Evolutionary conservation across 2,888 invertebrate genomes (phyloP).

Genomic region (Ophion slaviceki): DNA sequence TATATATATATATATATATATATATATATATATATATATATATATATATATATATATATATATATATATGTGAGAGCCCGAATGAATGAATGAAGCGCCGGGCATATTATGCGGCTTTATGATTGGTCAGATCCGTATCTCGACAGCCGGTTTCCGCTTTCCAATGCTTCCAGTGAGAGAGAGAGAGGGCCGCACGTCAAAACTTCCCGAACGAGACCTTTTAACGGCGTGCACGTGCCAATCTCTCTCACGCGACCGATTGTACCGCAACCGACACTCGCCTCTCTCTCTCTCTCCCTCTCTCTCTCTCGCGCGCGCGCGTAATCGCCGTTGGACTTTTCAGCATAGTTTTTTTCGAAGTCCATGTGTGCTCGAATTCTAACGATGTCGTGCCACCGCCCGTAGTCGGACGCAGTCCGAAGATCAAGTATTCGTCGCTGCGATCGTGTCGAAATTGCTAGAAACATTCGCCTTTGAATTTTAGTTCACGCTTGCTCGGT

Average conservation of each 20-base stretch:
- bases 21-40: no score
- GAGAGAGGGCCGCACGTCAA: conserved; percentile 76
- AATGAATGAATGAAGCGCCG: conserved; percentile 79
- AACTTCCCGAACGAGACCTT: conserved; percentile 80
- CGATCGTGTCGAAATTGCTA: background rate
- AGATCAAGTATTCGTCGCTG: background rate
- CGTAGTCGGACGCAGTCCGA: no score
- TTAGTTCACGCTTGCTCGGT: no score
- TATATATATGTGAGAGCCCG: conserved; percentile 16
- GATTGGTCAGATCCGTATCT: conserved; percentile 83
- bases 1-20: no score
- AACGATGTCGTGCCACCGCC: background rate
- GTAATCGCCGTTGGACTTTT: conserved; percentile 24
- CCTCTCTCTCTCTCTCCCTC: background rate
- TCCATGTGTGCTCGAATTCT: conserved; percentile 2
- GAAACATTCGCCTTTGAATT: no score
- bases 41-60: no score
- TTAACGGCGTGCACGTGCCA: conserved; percentile 82
- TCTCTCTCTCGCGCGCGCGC: background rate
- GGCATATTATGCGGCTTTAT: conserved; percentile 82
- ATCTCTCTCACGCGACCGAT: conserved; percentile 54
- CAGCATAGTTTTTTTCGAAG: conserved; percentile 3
- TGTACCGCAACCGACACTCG: conserved; percentile 52
- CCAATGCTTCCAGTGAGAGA: conserved; percentile 69
- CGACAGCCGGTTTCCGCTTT: conserved; percentile 83